Evolutionary conservation across 2,888 invertebrate species (phyloP).

Genomic region (Elmis aenea): DNA sequence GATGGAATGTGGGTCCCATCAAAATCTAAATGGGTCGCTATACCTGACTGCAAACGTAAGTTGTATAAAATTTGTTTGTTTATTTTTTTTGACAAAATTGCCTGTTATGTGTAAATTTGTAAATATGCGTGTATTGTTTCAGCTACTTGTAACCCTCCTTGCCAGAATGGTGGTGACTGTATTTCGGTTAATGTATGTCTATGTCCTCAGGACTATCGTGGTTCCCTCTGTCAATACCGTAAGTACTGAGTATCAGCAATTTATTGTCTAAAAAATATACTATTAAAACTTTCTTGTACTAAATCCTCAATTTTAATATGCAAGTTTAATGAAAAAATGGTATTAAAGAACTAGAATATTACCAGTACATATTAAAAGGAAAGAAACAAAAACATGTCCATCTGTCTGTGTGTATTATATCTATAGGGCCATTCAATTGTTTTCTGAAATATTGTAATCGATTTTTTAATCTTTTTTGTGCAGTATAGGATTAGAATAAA

Average conservation of each 20-base stretch:
- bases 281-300: background rate
- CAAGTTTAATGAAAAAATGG: too few species aligned
- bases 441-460: too few species aligned
- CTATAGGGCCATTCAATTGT: too few species aligned
- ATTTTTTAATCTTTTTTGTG: too few species aligned
- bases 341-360: too few species aligned
- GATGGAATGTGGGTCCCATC: slow-evolving; percentile 68
- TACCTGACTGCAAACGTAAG: slow-evolving; percentile 69
- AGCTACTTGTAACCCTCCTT: slow-evolving; percentile 67
- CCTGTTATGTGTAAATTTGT: slow-evolving; percentile 4
- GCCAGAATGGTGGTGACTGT: slow-evolving; percentile 78
- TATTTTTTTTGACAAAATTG: slow-evolving; percentile 7
- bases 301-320: background rate
- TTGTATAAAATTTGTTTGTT: background rate
- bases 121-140: too few species aligned
- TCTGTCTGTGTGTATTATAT: too few species aligned
- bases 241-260: slow-evolving; percentile 34
- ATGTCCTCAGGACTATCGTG: slow-evolving; percentile 66
- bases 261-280: background rate
- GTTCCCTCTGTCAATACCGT: slow-evolving; percentile 69
- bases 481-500: too few species aligned
- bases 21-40: slow-evolving; percentile 54
- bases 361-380: too few species aligned
- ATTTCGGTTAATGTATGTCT: slow-evolving; percentile 71
- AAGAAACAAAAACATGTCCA: too few species aligned